Conservation (phyloP, 1,140 invertebrate species). For the Diprion similis region DNA sequence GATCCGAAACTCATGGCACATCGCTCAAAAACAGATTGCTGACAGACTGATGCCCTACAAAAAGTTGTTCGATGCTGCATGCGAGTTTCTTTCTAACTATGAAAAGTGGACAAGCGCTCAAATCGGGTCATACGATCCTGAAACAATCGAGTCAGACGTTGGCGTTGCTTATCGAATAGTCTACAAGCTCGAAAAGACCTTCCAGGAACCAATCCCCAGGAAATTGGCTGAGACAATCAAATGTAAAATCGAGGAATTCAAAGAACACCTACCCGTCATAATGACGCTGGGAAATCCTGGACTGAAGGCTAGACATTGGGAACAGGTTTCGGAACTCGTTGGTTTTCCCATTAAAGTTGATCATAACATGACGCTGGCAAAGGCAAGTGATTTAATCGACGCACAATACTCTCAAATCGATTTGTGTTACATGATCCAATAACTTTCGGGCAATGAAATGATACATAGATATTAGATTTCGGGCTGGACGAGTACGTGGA, state of each 20-base stretch:
- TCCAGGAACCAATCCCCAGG: slow-evolving; percentile 73
- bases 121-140: slow-evolving; percentile 86
- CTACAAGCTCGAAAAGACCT: slow-evolving; percentile 88
- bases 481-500: slow-evolving; percentile 88
- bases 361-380: slow-evolving; percentile 82
- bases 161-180: slow-evolving; percentile 81
- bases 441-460: background rate
- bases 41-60: slow-evolving; percentile 86
- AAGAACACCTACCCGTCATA: slow-evolving; percentile 89
- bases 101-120: slow-evolving; percentile 84
- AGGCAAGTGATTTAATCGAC: slow-evolving; percentile 53
- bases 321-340: slow-evolving; percentile 93
- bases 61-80: slow-evolving; percentile 86
- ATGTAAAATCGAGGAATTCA: slow-evolving; percentile 86
- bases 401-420: background rate
- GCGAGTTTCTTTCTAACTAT: slow-evolving; percentile 85
- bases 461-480: slow-evolving; percentile 81
- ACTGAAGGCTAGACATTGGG: slow-evolving; percentile 93
- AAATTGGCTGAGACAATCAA: slow-evolving; percentile 71
- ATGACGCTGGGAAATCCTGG: slow-evolving; percentile 93
- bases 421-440: background rate
- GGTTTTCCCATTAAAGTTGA: slow-evolving; percentile 91
- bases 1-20: slow-evolving; percentile 13
- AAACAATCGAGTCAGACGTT: slow-evolving; percentile 86
- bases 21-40: slow-evolving; percentile 61